Percentiles rank a stretch among this genome's conserved stretches.
phyloP scores from a whole-genome alignment of 2,888 invertebrate genomes.

The Eueremaeus valkanovi region DNA sequence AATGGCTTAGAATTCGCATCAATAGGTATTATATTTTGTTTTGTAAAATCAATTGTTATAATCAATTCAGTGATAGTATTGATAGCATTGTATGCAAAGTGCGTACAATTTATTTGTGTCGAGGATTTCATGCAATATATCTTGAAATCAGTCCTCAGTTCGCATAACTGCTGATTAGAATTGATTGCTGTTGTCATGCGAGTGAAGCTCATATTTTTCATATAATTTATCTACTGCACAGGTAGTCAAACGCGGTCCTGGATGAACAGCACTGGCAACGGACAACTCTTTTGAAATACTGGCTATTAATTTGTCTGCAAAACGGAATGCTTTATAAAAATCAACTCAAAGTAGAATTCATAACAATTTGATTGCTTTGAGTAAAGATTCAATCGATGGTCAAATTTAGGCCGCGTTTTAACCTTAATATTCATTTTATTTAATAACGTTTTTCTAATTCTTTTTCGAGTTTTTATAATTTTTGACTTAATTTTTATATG shows the following conservation, averaged over 20 bases:
- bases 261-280: constrained; percentile 18
- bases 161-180: not conserved
- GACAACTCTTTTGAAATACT: constrained; percentile 25
- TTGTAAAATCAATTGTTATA: not conserved
- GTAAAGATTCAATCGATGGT: not conserved
- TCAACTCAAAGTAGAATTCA: not conserved
- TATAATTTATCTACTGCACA: not conserved
- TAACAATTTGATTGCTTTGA: not conserved
- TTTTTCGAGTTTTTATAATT: not conserved
- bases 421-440: not conserved
- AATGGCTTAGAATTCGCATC: not conserved
- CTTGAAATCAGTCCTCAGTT: not conserved
- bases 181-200: not conserved
- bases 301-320: not conserved
- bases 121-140: not conserved
- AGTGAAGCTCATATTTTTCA: no score
- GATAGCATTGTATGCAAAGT: not conserved
- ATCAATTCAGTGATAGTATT: not conserved
- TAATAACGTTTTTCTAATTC: not conserved
- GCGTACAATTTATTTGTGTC: not conserved
- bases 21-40: not conserved
- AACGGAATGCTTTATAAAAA: not conserved
- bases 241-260: constrained; percentile 23
- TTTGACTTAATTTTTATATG: not conserved
- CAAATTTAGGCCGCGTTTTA: constrained; percentile 13